Base-by-base conservation (phyloP, 2,888 invertebrate genomes). In the Bombyx huttoni region DNA sequence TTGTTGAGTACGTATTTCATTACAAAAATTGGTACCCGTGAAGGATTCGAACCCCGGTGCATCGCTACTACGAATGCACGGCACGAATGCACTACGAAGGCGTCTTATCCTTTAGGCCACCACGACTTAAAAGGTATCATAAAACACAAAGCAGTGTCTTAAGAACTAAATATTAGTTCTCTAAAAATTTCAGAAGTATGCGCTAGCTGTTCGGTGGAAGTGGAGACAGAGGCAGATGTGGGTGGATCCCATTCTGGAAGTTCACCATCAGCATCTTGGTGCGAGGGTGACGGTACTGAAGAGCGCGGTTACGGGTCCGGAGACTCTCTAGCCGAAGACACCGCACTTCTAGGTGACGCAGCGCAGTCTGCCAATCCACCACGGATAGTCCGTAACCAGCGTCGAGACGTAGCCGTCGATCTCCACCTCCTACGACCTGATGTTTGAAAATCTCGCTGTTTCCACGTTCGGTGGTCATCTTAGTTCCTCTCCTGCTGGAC, bases 231-330 rank as follows among this genome's bases (percentile, higher is more conserved):
- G 59, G 75, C 72, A 49, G 79, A 75, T 50, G 86, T 75, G 50
- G 89, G 82, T 51, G 78, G 73, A 34, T 75, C 76, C 9, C 69
- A 73, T 24, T 83, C 82, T 7, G 81, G 75, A 57, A 88, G 86
- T 68, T 85, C 86, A 53, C 90, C 89, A 64, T 89, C 71, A 65
- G 84, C 69, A 74, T 90, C 75, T 61, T 89, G 81, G 89, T 89
- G 90, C 57, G 91, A 91, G 54, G 90, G 89, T 48, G 89, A 85
- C 45, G 85, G 74, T 7, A 89, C 75, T 8, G 83, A 81, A 56
- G 84, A 83, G 66, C 76, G 83, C 40, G 90, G 89, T 48, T 91
- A 90, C 60, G 91, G 89, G 49, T 89, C 89, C 52, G 89, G 81
- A 1, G 89, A 89, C 70, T 89, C 89, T 50, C 73, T 85, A 67